Evolutionary conservation across 2,888 invertebrate genomes (phyloP).

Genomic region (Noctua janthina): DNA sequence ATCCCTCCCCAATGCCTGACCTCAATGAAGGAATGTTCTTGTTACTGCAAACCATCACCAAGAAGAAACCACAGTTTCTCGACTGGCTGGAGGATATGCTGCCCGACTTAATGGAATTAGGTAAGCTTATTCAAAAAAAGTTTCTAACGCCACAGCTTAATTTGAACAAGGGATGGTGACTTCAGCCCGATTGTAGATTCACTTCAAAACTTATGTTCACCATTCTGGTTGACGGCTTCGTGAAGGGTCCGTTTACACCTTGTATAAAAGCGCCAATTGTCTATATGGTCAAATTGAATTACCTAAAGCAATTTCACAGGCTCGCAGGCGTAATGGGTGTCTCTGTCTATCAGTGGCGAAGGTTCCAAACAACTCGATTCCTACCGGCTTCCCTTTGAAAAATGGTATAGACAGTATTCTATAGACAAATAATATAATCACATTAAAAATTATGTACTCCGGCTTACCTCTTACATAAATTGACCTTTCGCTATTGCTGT

Average conservation of each 20-base stretch:
- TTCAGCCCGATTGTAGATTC: background rate
- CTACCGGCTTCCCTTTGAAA: no score
- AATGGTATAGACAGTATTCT: no score
- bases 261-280: background rate
- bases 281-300: background rate
- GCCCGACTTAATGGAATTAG: conserved; percentile 79
- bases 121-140: conserved; percentile 65
- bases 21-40: conserved; percentile 93
- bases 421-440: no score
- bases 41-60: conserved; percentile 91
- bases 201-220: background rate
- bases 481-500: no score
- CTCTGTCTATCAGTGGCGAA: background rate
- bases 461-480: no score
- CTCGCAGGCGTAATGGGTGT: background rate
- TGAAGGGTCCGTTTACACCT: background rate
- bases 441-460: no score
- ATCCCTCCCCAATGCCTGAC: conserved; percentile 92
- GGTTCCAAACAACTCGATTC: no score
- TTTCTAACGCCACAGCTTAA: background rate
- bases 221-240: background rate
- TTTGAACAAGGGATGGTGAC: background rate
- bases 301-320: background rate
- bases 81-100: conserved; percentile 81
- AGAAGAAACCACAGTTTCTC: conserved; percentile 90